Base-by-base conservation (phyloP, 2,113 vertebrate genomes). In the Coptodon bakossiorum region DNA sequence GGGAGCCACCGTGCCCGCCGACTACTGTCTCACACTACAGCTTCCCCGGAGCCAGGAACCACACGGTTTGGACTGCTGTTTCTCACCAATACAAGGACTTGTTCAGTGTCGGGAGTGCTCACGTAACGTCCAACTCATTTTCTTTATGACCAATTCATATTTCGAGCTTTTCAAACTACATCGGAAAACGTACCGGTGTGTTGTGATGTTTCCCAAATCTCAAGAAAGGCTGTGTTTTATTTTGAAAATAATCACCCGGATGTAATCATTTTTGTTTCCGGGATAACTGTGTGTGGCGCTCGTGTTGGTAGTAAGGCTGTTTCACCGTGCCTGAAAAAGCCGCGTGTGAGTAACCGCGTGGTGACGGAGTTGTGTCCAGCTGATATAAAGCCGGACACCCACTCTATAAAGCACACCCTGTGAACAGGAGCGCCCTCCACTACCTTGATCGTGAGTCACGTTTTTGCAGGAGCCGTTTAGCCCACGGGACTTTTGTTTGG, bases 171-270 rank as follows among this genome's bases (percentile, higher is more conserved):
- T 76, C 43, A 76, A 29, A 76, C 71, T 29, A 50, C 14, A 27
- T 27, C 22, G 14, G 22, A 0, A 76, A 31, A 76, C 16, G 38
- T 9, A 24, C 66, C 66, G n/a, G 12, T 71, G n/a, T 9, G 61
- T 11, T 19, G 16, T 61, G 16, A 17, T 29, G 40, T 31, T 50
- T n/a, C 7, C 6, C 68, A 27, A 27, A n/a, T 17, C 14, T 27
- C 27, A 29, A 11, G 6, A 31, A 29, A 31, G 45, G 45, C 0
- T 16, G 27, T 68, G 14, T 82, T 87, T 88, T 87, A 87, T 87
- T 85, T 79, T 88, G 87, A 82, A 88, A 86, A 45, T 2, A 19
- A 3, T 48, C 3, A 63, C 8, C 71, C 89, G 91, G 89, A 92
- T 73, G 19, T 2, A 0, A 3, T 50, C 1, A 1, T 7, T 54